Conservation (phyloP, 1,140 invertebrate species). For the Chymomyza costata region DNA sequence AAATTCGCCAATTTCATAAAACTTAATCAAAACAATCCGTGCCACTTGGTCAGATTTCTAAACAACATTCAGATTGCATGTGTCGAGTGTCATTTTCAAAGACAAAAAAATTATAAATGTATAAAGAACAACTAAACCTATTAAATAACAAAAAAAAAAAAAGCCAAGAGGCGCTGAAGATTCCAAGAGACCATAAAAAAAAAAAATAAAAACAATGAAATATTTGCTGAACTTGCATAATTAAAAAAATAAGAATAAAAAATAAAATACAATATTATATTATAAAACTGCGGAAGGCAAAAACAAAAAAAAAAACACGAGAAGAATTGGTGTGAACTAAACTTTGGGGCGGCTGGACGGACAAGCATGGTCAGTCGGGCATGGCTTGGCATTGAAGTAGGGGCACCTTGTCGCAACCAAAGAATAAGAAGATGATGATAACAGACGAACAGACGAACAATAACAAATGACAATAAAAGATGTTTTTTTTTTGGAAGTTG, state of each 20-base stretch:
- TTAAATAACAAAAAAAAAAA: slow-evolving; percentile 57
- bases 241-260: slow-evolving; percentile 14
- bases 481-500: no score
- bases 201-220: slow-evolving; percentile 19
- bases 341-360: slow-evolving; percentile 1
- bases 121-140: slow-evolving; percentile 18
- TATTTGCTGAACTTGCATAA: slow-evolving; percentile 60
- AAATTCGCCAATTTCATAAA: no score
- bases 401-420: no score
- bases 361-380: no score
- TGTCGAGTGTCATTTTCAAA: no score
- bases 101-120: slow-evolving; percentile 7
- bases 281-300: neutral
- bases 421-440: neutral
- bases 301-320: slow-evolving; percentile 24
- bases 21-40: no score
- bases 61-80: no score
- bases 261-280: slow-evolving; percentile 2
- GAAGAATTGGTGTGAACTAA: no score
- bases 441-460: neutral
- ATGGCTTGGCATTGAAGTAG: no score
- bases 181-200: slow-evolving; percentile 33
- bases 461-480: slow-evolving; percentile 16
- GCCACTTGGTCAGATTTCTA: no score
- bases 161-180: slow-evolving; percentile 47